Base-by-base conservation (phyloP, 2,888 invertebrate genomes). In the Geotrupes spiniger region DNA sequence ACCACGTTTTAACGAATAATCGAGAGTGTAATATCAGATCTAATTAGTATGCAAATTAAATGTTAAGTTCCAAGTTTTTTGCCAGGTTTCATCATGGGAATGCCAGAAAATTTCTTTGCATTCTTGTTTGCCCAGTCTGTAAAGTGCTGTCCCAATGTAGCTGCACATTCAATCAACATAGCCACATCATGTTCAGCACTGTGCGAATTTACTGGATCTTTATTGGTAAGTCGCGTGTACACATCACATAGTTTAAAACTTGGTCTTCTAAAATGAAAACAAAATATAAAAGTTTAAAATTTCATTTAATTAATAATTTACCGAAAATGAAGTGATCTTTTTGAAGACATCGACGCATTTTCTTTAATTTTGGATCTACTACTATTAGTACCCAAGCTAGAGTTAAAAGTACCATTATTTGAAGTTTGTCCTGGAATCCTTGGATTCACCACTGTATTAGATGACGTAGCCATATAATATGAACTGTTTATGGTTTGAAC, bases 171-270 rank as follows among this genome's bases (percentile, higher is more conserved):
- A 8, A 85, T 63, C 40, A 89, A 70, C 74, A 80, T 80, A 2
- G 78, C 54, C 25, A 84, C 84, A 68, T 89, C 89, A 1, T 69
- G 77, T 69, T 88, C 88, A 1, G 89, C 87, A 54, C 77, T 75
- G 64, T 89, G 89, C 0, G 77, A 73, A 60, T 75, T 66, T 2
- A 59, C 36, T 0, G 78, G 72, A 9, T 74, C 61, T 44, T 70
- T 73, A 2, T 73, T 72, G 36, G 81, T 72, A 14, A 83, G 66
- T 39, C 79, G 75, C 52, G 76, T 69, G 63, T 79, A 85, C 26
- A 87, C 63, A 46, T 75, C 76, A 1, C 51, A 51, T 27, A 87
- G 68, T 58, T 75, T 78, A 62, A 80, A 85, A 53, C 76, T 69
- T 4, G 36, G 55, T 27, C 52, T 66, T 40, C 27, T 46, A 56